Percentiles rank a stretch among this genome's conserved stretches.
Conservation (phyloP, 35 echinoderm and acorn worm species). For the Holothuria glaberrima region DNA sequence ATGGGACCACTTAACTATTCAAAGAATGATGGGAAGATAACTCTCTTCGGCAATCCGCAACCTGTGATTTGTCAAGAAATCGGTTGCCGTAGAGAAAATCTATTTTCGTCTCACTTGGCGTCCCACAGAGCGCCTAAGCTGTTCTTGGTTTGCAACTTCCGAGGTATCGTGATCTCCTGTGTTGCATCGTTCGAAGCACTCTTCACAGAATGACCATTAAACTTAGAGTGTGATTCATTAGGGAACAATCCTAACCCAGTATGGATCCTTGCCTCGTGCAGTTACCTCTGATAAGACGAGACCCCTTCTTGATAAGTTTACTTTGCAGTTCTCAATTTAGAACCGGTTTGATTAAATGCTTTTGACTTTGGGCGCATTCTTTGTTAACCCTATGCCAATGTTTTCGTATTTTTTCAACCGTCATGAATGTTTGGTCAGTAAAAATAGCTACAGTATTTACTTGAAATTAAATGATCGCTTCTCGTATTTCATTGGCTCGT, state of each 20-base stretch:
- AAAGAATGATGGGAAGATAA: constrained; percentile 7
- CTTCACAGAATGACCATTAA: constrained; percentile 7
- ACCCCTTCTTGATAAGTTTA: too few relatives aligned
- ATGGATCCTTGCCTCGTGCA: constrained; percentile 19
- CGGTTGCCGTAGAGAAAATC: constrained; percentile 15
- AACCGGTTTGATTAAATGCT: too few relatives aligned
- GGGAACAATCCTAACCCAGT: constrained; percentile 13
- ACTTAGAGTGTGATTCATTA: constrained; percentile 38
- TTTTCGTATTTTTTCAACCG: too few relatives aligned
- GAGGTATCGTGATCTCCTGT: constrained; percentile 24
- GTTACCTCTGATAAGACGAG: neutral
- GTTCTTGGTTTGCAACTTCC: constrained; percentile 54
- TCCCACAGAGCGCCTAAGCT: constrained; percentile 58
- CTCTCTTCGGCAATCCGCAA: neutral
- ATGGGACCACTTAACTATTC: constrained; percentile 46
- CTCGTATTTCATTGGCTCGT: too few relatives aligned
- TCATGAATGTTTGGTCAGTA: too few relatives aligned
- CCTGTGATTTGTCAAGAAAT: constrained; percentile 22
- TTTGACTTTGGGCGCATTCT: too few relatives aligned
- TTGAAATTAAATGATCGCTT: too few relatives aligned
- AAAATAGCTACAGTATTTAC: too few relatives aligned
- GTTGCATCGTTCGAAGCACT: constrained; percentile 1
- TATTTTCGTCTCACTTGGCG: constrained; percentile 50
- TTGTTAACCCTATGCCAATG: too few relatives aligned
- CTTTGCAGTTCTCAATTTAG: too few relatives aligned